phyloP scores from a whole-genome alignment of 2,888 invertebrate species.

The Pecten maximus region DNA sequence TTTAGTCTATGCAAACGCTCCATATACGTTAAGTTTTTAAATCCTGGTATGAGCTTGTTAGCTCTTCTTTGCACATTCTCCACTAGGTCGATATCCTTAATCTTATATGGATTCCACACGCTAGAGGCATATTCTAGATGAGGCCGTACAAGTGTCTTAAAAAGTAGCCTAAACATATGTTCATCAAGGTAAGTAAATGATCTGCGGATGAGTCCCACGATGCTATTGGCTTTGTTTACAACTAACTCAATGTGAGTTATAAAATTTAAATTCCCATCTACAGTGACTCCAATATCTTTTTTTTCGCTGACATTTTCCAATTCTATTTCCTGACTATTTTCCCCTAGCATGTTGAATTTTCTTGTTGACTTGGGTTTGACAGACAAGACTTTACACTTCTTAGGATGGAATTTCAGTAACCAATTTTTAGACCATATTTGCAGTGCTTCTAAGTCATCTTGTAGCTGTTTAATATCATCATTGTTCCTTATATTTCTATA shows the following conservation, averaged over 20 bases:
- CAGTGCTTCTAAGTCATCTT: background rate
- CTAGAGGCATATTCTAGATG: background rate
- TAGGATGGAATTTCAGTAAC: constrained; percentile 33
- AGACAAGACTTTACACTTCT: constrained; percentile 14
- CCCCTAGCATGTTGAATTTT: background rate
- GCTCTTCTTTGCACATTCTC: background rate
- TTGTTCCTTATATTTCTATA: background rate
- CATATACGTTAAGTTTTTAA: too few relatives aligned
- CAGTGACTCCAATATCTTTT: background rate
- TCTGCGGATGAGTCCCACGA: background rate
- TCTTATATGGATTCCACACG: background rate
- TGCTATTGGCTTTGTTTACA: background rate
- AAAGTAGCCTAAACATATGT: background rate
- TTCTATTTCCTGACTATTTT: background rate
- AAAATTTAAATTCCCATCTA: background rate
- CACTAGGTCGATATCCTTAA: background rate
- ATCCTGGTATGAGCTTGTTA: background rate
- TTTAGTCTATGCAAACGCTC: background rate
- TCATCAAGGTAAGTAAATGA: background rate
- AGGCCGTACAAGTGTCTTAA: background rate
- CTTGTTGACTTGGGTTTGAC: background rate
- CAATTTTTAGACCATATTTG: background rate
- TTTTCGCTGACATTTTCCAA: background rate
- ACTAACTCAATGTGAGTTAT: background rate
- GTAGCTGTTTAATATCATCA: background rate